These are phyloP conservation scores for Phyllopteryx taeniolatus DNA, from an alignment of 2,113 vertebrate species.

Conservation along the genomic window DNA sequence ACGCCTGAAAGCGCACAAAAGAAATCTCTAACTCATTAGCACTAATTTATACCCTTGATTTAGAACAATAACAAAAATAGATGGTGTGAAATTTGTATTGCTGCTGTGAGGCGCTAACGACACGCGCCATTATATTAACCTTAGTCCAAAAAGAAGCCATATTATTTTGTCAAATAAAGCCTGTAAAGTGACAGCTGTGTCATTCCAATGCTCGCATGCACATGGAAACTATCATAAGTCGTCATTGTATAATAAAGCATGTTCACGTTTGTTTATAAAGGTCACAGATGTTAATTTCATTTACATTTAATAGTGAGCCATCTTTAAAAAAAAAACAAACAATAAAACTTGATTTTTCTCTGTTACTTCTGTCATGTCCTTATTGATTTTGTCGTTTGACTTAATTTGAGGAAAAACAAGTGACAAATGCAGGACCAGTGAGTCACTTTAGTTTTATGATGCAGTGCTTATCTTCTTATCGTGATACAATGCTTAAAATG, in stretches of 20 bases:
- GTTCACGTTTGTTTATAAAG: neutral
- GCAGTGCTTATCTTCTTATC: too few relatives aligned
- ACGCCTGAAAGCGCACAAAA: neutral
- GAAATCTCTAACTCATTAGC: neutral
- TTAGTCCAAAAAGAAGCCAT: neutral
- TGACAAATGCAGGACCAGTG: too few relatives aligned
- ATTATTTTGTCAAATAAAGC: neutral
- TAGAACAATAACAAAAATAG: neutral
- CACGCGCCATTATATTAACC: neutral
- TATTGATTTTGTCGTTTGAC: neutral
- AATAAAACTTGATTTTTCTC: neutral
- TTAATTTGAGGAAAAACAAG: neutral
- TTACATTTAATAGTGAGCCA: neutral
- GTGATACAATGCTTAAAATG: too few relatives aligned
- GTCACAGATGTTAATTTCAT: neutral
- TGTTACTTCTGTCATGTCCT: neutral
- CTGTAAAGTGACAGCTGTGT: neutral
- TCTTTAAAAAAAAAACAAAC: neutral
- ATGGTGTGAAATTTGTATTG: neutral
- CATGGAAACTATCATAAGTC: neutral
- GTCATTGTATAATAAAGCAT: neutral
- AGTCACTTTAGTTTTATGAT: too few relatives aligned
- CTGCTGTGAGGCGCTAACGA: neutral
- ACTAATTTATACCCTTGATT: neutral
- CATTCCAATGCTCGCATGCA: neutral